Conservation (phyloP, 2,797 vertebrate species). For the Tadarida brasiliensis region DNA sequence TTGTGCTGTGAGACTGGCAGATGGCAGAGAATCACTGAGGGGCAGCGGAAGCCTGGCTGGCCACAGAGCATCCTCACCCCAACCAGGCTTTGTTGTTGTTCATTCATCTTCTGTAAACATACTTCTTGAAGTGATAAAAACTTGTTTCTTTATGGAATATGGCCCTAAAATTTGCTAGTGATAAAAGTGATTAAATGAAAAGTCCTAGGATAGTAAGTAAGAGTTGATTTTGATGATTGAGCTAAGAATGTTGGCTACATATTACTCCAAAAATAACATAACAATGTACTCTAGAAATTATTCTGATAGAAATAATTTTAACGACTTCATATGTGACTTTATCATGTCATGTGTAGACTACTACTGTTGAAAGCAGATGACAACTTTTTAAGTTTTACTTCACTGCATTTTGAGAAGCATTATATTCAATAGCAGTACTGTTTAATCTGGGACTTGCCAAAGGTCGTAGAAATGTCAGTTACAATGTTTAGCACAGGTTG, state of each 20-base stretch:
- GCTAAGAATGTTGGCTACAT: neutral
- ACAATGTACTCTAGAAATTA: neutral
- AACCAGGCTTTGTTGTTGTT: neutral
- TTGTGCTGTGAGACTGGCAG: neutral
- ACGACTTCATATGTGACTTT: conserved; percentile 12
- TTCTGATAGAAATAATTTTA: conserved; percentile 24
- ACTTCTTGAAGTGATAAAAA: conserved; percentile 28
- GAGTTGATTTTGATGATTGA: neutral
- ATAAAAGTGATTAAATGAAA: neutral
- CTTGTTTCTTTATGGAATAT: neutral
- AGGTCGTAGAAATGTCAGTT: neutral
- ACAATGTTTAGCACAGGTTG: neutral
- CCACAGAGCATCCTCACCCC: neutral
- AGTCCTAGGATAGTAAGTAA: neutral
- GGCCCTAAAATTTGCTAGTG: neutral
- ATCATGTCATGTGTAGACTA: neutral
- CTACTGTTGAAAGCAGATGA: conserved; percentile 9
- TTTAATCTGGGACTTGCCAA: neutral
- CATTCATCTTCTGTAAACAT: neutral
- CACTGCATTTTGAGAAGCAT: neutral
- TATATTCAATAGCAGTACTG: neutral
- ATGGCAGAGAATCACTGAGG: neutral
- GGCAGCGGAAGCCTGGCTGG: neutral
- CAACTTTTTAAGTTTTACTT: conserved; percentile 1
- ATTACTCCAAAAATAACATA: neutral